Evolutionary conservation across 2,888 invertebrate genomes (phyloP), one percentile per base, ranked within the genome.

Genomic region (Meliscaeva auricollis): DNA sequence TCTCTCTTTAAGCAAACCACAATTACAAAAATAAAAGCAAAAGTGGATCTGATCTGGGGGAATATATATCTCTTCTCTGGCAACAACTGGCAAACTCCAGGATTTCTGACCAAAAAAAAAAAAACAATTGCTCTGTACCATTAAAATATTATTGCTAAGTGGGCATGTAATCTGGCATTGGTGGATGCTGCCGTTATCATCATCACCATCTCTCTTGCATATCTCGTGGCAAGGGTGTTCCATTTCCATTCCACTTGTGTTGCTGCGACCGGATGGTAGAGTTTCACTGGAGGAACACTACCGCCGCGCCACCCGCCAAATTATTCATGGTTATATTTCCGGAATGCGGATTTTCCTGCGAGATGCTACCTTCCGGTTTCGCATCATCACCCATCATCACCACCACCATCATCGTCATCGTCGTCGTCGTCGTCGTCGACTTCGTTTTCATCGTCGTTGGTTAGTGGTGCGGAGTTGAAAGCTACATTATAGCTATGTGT

Each of bases 321-420:
- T 84, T 75, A 84, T 84, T 84, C 84, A 84, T 79, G 79, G 69
- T 66, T 80, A 80, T 84, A 80, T 75, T 70, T 84, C 79, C 80
- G 84, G 83, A 69, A 75, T 75, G 69, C 64, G 79, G 70, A 84
- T 84, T 79, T 74, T 84, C 75, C 75, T 75, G 84, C 64, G 69
- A 84, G 78, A 83, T 69, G 68, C 73, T 79, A 74, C 80, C 75
- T 84, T 84, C 84, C 84, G 84, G 79, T 75, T 78, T 48, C 50
- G 35, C 66, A 66, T 66, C 66, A 62, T n/a, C 20, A n/a, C 41
- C 58, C 20, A n/a, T 60, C 58, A 22, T 38, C 30, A 44, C 8
- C 44, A 30, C 4, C 44, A 41, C 11, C 15, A 3, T 9, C 26
- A 30, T 30, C 26, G 6, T 17, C 30, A 56, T 32, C 54, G 9